Evolutionary conservation across 1,140 invertebrate genomes (phyloP), one percentile per base, ranked within the genome.

Genomic region (Aphaenogaster ashmeadi): DNA sequence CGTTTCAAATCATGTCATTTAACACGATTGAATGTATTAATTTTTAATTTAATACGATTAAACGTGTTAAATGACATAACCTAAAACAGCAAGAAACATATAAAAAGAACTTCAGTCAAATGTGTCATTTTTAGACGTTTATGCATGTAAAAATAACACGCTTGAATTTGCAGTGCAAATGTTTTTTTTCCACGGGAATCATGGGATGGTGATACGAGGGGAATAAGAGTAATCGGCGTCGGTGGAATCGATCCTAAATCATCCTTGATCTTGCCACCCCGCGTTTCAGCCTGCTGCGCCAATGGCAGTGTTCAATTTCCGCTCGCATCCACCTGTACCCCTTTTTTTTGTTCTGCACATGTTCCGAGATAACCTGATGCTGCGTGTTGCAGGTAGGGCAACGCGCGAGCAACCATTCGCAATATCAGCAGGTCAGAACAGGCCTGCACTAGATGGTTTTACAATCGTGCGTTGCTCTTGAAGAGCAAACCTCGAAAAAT

Each of bases 271-370:
- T 56, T 38, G 41, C 80, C 36, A 83, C 33, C 27, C 27, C 13
- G 54, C 41, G 41, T 44, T 18, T 84, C 33, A 60, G 44, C 18
- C 54, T 50, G 69, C 54, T 84, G 69, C 69, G 69, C 69, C 80
- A 75, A 60, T 84, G 69, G 69, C 41, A 62, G 69, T 44, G 80
- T 60, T 84, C 80, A 84, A 84, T 84, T 84, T 84, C 80, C 80
- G 80, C 80, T 84, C 80, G 80, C 54, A 74, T 83, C 80, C 69
- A 84, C 69, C 80, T 84, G 80, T 74, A 9, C 18, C 11, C 21
- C 13, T 66, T 81, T 71, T 74, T 56, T 84, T 60, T 74, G 58
- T 74, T 60, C 33, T 11, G n/a, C 38, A 74, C 54, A 36, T 83
- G 36, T 83, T 83, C 41, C 67, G 41, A 83, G 67, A 84, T 84